These are phyloP conservation scores for Acronicta leporina DNA, from an alignment of 2,888 invertebrate genomes.

Conservation along the genomic window DNA sequence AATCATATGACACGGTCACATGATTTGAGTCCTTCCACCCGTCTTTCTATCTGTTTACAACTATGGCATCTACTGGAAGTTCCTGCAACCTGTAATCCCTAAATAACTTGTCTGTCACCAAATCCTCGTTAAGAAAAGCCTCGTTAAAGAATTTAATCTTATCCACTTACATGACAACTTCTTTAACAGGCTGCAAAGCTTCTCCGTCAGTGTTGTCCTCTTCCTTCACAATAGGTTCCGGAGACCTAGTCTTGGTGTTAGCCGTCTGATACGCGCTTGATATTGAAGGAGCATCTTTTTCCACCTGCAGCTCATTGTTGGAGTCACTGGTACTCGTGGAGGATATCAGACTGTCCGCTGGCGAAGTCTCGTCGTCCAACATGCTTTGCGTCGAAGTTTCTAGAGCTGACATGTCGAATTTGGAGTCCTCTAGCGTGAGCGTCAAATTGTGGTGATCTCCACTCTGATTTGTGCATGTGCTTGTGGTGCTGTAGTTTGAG, in stretches of 20 bases:
- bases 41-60: too few species aligned
- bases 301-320: slow-evolving; percentile 86
- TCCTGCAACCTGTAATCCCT: too few species aligned
- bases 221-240: slow-evolving; percentile 73
- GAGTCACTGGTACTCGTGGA: slow-evolving; percentile 90
- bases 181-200: slow-evolving; percentile 70
- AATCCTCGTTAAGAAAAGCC: too few species aligned
- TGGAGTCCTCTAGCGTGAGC: slow-evolving; percentile 92
- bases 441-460: slow-evolving; percentile 87
- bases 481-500: slow-evolving; percentile 87
- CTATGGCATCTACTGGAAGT: too few species aligned
- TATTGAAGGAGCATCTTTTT: slow-evolving; percentile 78
- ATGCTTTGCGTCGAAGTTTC: slow-evolving; percentile 91
- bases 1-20: too few species aligned
- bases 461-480: slow-evolving; percentile 85
- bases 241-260: slow-evolving; percentile 87
- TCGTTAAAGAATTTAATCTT: too few species aligned
- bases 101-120: too few species aligned
- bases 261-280: slow-evolving; percentile 86
- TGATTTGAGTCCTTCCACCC: too few species aligned
- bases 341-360: slow-evolving; percentile 93
- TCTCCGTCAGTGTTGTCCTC: slow-evolving; percentile 79
- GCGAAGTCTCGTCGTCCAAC: slow-evolving; percentile 95
- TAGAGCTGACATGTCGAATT: slow-evolving; percentile 93
- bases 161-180: slow-evolving; percentile 72